phyloP scores from a whole-genome alignment of 2,888 invertebrate species.

The Baccha elongata region DNA sequence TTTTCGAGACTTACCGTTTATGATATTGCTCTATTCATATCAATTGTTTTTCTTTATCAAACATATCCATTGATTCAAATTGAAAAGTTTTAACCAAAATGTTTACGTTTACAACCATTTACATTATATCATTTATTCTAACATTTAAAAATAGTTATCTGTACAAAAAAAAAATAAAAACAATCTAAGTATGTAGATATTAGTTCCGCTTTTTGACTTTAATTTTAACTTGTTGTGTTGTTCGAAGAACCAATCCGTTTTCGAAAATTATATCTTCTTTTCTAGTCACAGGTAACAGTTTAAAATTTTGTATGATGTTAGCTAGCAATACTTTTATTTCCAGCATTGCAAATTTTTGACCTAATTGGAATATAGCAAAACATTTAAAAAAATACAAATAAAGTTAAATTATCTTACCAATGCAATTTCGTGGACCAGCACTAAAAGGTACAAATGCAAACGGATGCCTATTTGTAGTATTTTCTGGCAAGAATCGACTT shows the following conservation, averaged over 20 bases:
- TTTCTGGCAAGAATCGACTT: conserved; percentile 86
- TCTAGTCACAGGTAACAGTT: conserved; percentile 83
- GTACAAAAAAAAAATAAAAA: not conserved
- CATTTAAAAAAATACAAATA: not conserved
- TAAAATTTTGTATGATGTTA: conserved; percentile 84
- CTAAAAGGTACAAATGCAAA: conserved; percentile 87
- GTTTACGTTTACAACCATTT: no score
- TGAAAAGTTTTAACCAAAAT: no score
- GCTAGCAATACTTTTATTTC: conserved; percentile 86
- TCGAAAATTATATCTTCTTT: conserved; percentile 82
- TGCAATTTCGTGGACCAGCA: conserved; percentile 87
- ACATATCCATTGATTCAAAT: no score
- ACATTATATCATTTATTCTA: no score
- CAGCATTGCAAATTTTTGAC: conserved; percentile 87
- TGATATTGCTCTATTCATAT: no score
- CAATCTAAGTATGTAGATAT: not conserved
- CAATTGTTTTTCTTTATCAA: no score
- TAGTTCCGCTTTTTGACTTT: conserved; percentile 69
- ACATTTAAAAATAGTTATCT: not conserved
- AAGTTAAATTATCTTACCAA: conserved; percentile 82
- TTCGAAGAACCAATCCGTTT: conserved; percentile 83
- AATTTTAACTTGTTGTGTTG: conserved; percentile 80
- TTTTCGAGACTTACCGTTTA: no score
- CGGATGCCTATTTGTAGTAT: conserved; percentile 84
- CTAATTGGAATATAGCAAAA: conserved; percentile 78